Evolutionary conservation across 2,797 vertebrate genomes (phyloP).

Genomic region (Ambastaia sidthimunki): DNA sequence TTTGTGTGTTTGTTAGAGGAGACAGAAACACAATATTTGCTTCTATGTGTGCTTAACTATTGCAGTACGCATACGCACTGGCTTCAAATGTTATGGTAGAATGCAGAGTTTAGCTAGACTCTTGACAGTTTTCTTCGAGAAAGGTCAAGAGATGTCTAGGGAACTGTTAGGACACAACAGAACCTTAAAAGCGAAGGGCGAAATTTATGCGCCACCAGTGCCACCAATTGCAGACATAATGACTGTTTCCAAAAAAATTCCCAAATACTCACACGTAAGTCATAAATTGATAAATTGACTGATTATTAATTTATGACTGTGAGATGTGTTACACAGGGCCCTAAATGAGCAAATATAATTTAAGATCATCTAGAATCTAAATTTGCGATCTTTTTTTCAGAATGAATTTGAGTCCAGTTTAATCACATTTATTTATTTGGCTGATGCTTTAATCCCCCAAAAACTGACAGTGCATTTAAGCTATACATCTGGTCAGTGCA

Average conservation of each 20-base stretch:
- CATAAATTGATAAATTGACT: neutral
- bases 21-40: neutral
- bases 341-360: neutral
- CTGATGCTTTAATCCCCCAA: too few species aligned
- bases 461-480: too few species aligned
- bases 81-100: slow-evolving; percentile 1
- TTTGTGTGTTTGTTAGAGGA: neutral
- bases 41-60: slow-evolving; percentile 18
- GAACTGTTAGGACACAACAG: neutral
- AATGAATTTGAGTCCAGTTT: too few species aligned
- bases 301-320: neutral
- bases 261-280: neutral
- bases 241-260: neutral
- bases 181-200: slow-evolving; percentile 3
- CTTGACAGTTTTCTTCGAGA: slow-evolving; percentile 14
- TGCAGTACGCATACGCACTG: neutral
- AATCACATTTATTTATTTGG: too few species aligned
- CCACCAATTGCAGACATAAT: neutral
- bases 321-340: neutral
- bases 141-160: slow-evolving; percentile 22
- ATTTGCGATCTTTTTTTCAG: too few species aligned
- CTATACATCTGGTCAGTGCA: too few species aligned
- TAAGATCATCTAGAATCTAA: neutral
- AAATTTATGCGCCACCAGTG: neutral
- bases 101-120: neutral